Evolutionary conservation across 1,140 invertebrate genomes (phyloP).

Genomic region (Steinernema feltiae): DNA sequence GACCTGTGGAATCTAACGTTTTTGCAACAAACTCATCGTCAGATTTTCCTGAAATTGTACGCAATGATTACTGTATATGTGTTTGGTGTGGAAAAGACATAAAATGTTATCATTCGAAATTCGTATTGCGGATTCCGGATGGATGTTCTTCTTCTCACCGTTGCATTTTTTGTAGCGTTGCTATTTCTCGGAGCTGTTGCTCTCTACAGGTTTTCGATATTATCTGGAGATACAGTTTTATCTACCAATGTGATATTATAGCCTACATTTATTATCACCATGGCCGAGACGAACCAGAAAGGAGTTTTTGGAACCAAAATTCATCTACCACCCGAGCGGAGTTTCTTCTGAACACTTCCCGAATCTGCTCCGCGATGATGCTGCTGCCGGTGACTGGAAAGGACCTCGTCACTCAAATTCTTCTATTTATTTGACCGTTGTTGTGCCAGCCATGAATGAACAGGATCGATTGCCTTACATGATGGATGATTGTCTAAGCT

Average conservation of each 20-base stretch:
- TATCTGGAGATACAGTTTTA: neutral
- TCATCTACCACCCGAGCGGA: neutral
- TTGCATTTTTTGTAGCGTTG: neutral
- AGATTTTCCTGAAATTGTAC: neutral
- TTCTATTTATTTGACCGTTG: conserved; percentile 32
- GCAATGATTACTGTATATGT: neutral
- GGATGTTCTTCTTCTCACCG: neutral
- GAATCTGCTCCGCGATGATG: neutral
- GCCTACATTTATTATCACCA: neutral
- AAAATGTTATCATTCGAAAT: too few relatives aligned
- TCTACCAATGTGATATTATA: neutral
- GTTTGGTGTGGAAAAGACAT: neutral
- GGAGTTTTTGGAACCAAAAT: neutral
- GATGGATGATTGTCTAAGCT: conserved; percentile 50
- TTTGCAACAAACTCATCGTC: too few relatives aligned
- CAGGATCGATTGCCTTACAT: conserved; percentile 45
- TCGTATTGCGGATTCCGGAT: too few relatives aligned
- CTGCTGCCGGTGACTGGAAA: neutral
- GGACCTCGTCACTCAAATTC: neutral
- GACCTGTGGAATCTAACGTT: neutral
- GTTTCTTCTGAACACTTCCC: neutral
- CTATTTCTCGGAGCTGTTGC: neutral
- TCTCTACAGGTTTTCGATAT: neutral
- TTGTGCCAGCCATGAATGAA: conserved; percentile 57
- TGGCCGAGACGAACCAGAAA: neutral